phyloP scores from a whole-genome alignment of 1,140 invertebrate species.

The Odontomachus brunneus region DNA sequence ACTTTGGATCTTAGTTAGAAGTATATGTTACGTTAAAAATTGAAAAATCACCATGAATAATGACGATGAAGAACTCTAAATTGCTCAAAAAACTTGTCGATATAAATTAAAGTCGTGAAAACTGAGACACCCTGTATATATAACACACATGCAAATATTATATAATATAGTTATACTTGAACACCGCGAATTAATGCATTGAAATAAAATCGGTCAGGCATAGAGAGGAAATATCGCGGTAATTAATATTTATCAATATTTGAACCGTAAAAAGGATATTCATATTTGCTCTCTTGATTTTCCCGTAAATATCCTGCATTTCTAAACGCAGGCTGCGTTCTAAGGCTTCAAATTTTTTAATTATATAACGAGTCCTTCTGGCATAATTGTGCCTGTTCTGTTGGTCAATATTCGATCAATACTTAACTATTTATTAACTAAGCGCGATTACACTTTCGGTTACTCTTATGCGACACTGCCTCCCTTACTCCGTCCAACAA shows the following conservation, averaged over 20 bases:
- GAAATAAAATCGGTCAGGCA: background rate
- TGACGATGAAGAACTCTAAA: too few species aligned
- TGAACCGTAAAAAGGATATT: background rate
- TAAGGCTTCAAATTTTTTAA: background rate
- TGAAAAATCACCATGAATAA: too few species aligned
- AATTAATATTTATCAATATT: conserved; percentile 15
- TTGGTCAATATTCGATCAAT: too few species aligned
- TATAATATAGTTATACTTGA: conserved; percentile 33
- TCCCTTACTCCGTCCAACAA: background rate
- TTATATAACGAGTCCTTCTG: background rate
- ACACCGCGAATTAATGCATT: conserved; percentile 34
- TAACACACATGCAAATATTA: conserved; percentile 11
- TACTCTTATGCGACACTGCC: background rate
- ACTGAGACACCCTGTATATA: too few species aligned
- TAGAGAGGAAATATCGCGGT: background rate
- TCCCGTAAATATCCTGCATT: background rate
- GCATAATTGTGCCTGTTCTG: too few species aligned
- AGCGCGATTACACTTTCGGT: background rate
- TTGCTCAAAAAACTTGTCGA: too few species aligned
- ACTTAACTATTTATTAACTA: background rate
- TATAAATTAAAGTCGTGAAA: too few species aligned
- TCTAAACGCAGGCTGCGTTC: background rate
- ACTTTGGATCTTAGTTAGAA: too few species aligned
- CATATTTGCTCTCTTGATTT: background rate
- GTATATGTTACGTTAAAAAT: too few species aligned